Evolutionary conservation across 2,797 vertebrate genomes (phyloP).

Genomic region (Tarsius wallacei): DNA sequence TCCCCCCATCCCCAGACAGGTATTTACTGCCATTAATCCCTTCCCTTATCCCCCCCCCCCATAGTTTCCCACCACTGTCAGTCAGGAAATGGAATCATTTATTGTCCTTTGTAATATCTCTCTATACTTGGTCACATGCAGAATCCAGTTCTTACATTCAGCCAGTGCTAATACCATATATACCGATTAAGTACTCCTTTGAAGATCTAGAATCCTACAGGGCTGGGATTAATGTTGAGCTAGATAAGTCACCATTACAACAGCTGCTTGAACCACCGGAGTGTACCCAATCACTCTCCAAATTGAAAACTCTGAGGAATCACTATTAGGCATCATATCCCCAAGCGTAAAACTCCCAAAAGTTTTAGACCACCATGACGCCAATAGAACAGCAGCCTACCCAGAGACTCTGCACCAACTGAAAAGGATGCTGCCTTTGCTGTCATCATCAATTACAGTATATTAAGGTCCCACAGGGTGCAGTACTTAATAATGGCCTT

Average conservation of each 20-base stretch:
- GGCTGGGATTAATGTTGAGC: conserved; percentile 77
- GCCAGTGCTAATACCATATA: conserved; percentile 19
- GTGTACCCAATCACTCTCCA: conserved; percentile 60
- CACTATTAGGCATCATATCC: conserved; percentile 49
- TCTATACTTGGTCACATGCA: not conserved
- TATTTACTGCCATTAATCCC: too few relatives aligned
- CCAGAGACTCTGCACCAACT: not conserved
- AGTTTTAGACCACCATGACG: conserved; percentile 21
- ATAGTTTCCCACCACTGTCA: too few relatives aligned
- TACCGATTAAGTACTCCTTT: conserved; percentile 74
- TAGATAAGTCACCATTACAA: conserved; percentile 71
- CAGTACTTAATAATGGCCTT: conserved; percentile 56
- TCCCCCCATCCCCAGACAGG: too few relatives aligned
- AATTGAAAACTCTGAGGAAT: conserved; percentile 67
- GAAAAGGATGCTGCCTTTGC: conserved; percentile 13
- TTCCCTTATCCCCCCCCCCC: too few relatives aligned
- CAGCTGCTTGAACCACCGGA: conserved; percentile 64
- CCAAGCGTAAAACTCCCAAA: not conserved
- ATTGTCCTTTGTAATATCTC: conserved; percentile 26
- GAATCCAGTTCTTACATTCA: conserved; percentile 47
- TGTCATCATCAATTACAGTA: conserved; percentile 66
- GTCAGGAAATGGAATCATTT: conserved; percentile 34
- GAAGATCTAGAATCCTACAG: conserved; percentile 38
- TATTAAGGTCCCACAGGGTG: conserved; percentile 7
- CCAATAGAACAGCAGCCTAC: conserved; percentile 27